phyloP scores from a whole-genome alignment of 2,888 invertebrate genomes.

The Euzophera pinguis region DNA sequence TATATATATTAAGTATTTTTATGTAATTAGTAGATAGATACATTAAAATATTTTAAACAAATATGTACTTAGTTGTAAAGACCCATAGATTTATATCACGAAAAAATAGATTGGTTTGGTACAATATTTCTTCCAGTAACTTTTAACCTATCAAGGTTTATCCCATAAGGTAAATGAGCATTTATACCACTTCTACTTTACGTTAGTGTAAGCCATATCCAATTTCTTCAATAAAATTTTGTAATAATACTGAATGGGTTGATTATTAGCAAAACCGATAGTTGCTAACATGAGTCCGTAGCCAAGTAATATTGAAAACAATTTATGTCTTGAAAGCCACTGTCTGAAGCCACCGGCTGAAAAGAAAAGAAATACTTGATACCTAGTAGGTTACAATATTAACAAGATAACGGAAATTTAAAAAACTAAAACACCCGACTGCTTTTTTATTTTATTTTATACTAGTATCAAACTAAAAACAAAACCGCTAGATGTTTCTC shows the following conservation, averaged over 20 bases:
- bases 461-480: too few species aligned
- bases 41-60: neutral
- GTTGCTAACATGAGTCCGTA: slow-evolving; percentile 82
- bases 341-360: slow-evolving; percentile 61
- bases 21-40: neutral
- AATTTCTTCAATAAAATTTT: slow-evolving; percentile 73
- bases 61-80: neutral
- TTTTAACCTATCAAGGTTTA: neutral
- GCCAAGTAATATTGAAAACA: slow-evolving; percentile 81
- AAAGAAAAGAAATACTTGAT: slow-evolving; percentile 25
- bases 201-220: slow-evolving; percentile 53
- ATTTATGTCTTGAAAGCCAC: slow-evolving; percentile 82
- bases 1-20: neutral
- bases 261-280: slow-evolving; percentile 82
- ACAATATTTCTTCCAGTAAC: neutral
- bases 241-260: slow-evolving; percentile 81
- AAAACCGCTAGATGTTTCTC: too few species aligned
- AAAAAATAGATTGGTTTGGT: neutral
- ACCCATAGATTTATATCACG: neutral
- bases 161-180: too few species aligned
- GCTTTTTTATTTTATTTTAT: too few species aligned
- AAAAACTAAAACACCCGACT: too few species aligned
- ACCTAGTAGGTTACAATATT: slow-evolving; percentile 1
- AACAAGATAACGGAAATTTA: neutral
- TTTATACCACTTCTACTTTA: slow-evolving; percentile 43